These are phyloP conservation scores for Synergus gifuensis DNA, from an alignment of 2,888 invertebrate genomes.

Conservation along the genomic window DNA sequence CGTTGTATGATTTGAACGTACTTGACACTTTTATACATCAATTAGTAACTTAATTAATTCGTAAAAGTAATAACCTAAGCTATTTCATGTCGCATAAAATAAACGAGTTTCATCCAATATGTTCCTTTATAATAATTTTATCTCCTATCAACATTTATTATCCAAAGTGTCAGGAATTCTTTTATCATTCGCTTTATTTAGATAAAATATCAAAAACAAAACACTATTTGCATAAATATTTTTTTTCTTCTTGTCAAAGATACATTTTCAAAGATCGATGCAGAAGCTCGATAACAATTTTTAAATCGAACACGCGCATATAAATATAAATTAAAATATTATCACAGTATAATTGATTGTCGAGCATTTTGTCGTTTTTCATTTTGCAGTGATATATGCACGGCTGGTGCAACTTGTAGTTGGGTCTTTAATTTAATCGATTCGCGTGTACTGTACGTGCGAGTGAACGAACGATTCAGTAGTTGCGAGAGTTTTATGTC, in stretches of 20 bases:
- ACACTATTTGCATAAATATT: neutral
- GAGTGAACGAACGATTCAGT: constrained; percentile 8
- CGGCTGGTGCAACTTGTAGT: constrained; percentile 12
- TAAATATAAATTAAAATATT: constrained; percentile 35
- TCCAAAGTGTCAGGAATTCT: no score
- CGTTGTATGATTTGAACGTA: no score
- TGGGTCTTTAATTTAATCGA: constrained; percentile 1
- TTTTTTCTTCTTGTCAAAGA: neutral
- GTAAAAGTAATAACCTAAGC: no score
- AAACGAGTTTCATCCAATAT: no score
- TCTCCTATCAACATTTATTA: no score
- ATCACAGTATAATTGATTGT: constrained; percentile 33
- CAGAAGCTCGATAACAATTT: neutral
- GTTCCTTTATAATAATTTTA: no score
- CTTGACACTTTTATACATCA: no score
- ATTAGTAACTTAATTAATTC: no score
- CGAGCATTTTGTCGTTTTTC: constrained; percentile 16
- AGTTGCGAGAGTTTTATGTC: constrained; percentile 38
- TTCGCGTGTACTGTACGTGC: constrained; percentile 8
- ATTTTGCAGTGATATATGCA: constrained; percentile 36
- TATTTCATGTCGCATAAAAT: no score
- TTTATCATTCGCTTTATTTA: no score
- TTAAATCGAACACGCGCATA: neutral
- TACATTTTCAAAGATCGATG: neutral
- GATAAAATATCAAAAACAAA: no score